Evolutionary conservation across 2,113 vertebrate genomes (phyloP).

Genomic region (Mobula birostris): DNA sequence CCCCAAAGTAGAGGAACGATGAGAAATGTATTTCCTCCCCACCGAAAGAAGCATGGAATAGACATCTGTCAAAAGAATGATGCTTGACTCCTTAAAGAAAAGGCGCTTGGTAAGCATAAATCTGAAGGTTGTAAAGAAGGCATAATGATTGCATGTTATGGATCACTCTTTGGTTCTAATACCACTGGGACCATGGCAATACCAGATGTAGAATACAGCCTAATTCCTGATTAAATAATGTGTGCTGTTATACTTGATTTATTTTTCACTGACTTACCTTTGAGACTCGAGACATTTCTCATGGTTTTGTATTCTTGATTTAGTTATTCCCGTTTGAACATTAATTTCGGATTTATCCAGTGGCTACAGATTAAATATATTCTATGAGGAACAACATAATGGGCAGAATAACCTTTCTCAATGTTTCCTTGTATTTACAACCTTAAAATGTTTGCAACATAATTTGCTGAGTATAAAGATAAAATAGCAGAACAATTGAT

Average conservation of each 20-base stretch:
- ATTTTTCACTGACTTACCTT: background rate
- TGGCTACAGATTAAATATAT: background rate
- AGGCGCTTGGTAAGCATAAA: background rate
- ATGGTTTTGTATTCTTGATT: background rate
- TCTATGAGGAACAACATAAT: background rate
- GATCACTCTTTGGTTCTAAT: background rate
- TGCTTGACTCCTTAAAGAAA: background rate
- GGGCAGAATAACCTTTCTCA: background rate
- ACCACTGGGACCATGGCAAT: background rate
- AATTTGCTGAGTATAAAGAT: background rate
- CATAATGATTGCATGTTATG: background rate
- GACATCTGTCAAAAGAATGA: background rate
- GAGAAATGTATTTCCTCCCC: background rate
- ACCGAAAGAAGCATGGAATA: background rate
- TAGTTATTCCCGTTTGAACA: background rate
- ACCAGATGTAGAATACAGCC: background rate
- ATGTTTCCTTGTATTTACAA: background rate
- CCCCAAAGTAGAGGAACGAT: background rate
- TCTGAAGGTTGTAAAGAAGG: background rate
- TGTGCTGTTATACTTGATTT: background rate
- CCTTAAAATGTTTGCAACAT: background rate
- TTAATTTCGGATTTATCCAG: background rate
- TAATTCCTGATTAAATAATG: slow-evolving; percentile 22
- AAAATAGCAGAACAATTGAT: background rate
- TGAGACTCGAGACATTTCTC: background rate